Evolutionary conservation across 1,140 invertebrate genomes (phyloP).

Genomic region (Drosophila kanapiae): DNA sequence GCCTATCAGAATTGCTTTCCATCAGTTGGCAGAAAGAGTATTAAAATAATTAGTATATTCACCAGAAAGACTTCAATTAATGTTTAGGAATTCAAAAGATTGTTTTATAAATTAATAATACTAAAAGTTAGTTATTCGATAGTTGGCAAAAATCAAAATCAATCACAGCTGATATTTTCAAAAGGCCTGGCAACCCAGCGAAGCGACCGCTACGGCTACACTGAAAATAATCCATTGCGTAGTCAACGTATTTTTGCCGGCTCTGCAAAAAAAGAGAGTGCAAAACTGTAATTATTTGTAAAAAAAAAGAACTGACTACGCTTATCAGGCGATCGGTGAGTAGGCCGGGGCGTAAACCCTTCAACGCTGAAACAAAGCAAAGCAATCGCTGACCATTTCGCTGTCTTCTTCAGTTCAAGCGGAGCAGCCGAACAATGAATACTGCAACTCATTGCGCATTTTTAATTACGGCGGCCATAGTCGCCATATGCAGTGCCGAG

Average conservation of each 20-base stretch:
- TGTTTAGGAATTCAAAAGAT: too few species aligned
- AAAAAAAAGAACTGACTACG: background rate
- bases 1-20: too few species aligned
- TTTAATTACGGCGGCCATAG: slow-evolving; percentile 32
- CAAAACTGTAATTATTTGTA: slow-evolving; percentile 18
- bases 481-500: slow-evolving; percentile 8
- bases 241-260: slow-evolving; percentile 15
- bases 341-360: slow-evolving; percentile 31
- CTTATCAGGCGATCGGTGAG: slow-evolving; percentile 41
- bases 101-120: background rate
- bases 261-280: slow-evolving; percentile 16
- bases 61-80: too few species aligned
- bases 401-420: slow-evolving; percentile 13
- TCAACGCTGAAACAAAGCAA: slow-evolving; percentile 2
- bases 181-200: background rate
- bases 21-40: too few species aligned
- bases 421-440: slow-evolving; percentile 56
- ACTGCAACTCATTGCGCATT: slow-evolving; percentile 68
- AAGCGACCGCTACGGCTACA: slow-evolving; percentile 15
- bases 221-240: slow-evolving; percentile 6
- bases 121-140: background rate
- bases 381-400: slow-evolving; percentile 7
- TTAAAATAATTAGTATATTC: too few species aligned
- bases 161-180: slow-evolving; percentile 1
- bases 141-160: background rate